Conservation (phyloP, 92 coral and sea anemone species). For the Heliopora coerulea region DNA sequence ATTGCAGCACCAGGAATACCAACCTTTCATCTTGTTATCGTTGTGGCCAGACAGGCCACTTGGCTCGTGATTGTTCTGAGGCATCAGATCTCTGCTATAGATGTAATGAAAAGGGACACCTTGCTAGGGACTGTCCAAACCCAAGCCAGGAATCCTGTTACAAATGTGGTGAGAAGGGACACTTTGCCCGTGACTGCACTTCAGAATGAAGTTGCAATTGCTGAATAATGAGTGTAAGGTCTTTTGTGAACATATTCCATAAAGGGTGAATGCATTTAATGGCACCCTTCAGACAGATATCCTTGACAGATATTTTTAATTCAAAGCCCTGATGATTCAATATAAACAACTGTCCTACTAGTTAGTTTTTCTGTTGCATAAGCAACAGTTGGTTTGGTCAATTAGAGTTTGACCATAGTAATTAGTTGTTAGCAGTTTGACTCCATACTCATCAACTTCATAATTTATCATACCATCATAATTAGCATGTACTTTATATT, state of each 20-base stretch:
- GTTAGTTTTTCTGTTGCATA: no score
- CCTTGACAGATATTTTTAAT: no score
- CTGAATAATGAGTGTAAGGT: background rate
- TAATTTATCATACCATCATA: no score
- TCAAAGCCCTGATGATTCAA: no score
- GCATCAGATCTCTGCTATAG: conserved; percentile 58
- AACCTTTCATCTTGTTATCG: conserved; percentile 49
- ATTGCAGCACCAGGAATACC: conserved; percentile 51
- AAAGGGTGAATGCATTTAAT: background rate
- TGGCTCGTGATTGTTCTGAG: conserved; percentile 61
- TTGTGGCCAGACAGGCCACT: conserved; percentile 63
- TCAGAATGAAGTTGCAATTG: background rate
- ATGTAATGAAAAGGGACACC: conserved; percentile 74
- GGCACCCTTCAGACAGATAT: background rate
- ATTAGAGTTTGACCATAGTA: no score
- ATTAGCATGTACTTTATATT: no score
- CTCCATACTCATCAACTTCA: no score
- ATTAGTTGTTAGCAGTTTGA: no score
- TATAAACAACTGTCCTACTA: no score
- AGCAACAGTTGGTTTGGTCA: no score
- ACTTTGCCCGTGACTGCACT: conserved; percentile 68
- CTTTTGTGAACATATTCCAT: no score
- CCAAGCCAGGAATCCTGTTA: conserved; percentile 25
- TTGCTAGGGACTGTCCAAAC: conserved; percentile 73
- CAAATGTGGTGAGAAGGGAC: conserved; percentile 6